Evolutionary conservation across 2,797 vertebrate genomes (phyloP).

Genomic region (Tragopan temminckii): DNA sequence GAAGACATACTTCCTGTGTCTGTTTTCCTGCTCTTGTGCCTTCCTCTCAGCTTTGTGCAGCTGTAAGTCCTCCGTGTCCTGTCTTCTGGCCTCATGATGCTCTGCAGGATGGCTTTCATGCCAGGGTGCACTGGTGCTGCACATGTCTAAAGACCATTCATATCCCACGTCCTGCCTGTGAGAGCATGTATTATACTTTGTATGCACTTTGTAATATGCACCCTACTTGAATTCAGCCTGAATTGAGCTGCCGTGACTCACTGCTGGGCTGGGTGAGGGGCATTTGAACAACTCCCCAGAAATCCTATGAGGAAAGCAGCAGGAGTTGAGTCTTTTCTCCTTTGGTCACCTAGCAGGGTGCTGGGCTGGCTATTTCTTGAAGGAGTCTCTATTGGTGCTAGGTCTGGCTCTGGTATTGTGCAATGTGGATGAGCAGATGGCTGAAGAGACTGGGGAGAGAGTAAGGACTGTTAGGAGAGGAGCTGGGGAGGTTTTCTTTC

Average conservation of each 20-base stretch:
- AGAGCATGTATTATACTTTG: neutral
- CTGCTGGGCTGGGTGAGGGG: neutral
- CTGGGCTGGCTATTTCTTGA: neutral
- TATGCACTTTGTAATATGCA: neutral
- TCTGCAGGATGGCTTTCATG: neutral
- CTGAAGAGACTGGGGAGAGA: neutral
- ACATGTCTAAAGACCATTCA: neutral
- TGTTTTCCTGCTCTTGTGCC: neutral
- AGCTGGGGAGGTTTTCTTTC: neutral
- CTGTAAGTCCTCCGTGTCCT: neutral
- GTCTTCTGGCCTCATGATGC: neutral
- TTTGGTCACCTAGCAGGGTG: neutral
- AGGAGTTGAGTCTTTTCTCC: neutral
- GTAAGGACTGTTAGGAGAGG: accelerated
- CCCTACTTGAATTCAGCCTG: neutral
- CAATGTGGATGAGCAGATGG: neutral
- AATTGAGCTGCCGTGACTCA: neutral
- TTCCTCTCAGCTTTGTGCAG: neutral
- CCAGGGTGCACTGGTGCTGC: neutral
- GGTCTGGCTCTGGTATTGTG: neutral
- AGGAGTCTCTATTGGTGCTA: neutral
- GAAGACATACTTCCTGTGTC: neutral
- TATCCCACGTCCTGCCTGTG: neutral
- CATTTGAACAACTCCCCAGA: neutral
- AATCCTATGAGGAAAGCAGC: neutral